These are phyloP conservation scores for Mechanitis messenoides DNA, from an alignment of 2,888 invertebrate species.

Conservation along the genomic window DNA sequence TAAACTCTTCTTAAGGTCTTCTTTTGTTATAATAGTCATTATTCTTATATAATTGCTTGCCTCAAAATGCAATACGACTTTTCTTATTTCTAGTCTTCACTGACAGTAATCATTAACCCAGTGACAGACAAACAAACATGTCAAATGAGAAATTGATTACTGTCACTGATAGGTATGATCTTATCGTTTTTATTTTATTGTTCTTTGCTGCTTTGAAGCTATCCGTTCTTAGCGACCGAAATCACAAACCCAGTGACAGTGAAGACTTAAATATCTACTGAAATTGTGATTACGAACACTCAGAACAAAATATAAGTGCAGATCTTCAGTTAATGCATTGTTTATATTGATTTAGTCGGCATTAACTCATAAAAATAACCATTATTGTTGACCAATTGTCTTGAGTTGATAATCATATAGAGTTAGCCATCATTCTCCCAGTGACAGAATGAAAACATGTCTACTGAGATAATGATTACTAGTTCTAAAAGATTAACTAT, in stretches of 20 bases:
- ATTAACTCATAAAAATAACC: slow-evolving; percentile 4
- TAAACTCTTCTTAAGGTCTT: no score
- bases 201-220: no score
- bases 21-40: no score
- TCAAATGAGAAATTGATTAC: slow-evolving; percentile 24
- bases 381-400: slow-evolving; percentile 18
- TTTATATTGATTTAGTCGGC: not conserved
- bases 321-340: no score
- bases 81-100: not conserved
- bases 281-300: slow-evolving; percentile 22
- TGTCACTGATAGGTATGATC: slow-evolving; percentile 12
- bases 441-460: slow-evolving; percentile 37
- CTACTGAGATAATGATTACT: slow-evolving; percentile 26
- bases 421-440: slow-evolving; percentile 34
- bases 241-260: slow-evolving; percentile 32
- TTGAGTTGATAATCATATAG: not conserved
- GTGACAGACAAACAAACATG: slow-evolving; percentile 19
- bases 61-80: not conserved
- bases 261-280: slow-evolving; percentile 21
- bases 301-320: not conserved
- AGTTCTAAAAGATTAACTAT: not conserved
- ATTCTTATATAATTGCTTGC: no score
- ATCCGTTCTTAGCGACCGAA: slow-evolving; percentile 17
- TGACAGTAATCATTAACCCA: slow-evolving; percentile 16
- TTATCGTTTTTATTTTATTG: no score